Percentiles rank a stretch among this genome's conserved stretches.
These are phyloP conservation scores for Apamea crenata DNA, from an alignment of 2,888 invertebrate species.

Conservation along the genomic window DNA sequence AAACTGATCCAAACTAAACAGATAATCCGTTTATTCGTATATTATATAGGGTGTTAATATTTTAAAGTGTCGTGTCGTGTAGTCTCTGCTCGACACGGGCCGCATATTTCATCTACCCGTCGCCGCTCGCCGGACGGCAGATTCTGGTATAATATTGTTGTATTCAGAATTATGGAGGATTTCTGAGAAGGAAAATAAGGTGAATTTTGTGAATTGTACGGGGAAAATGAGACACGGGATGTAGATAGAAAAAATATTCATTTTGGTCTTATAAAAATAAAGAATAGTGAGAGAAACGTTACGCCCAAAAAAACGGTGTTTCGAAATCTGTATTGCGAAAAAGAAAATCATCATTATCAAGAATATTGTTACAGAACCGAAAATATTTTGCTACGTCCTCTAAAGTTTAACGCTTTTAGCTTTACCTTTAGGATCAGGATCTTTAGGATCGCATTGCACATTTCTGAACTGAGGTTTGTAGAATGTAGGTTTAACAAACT, in stretches of 20 bases:
- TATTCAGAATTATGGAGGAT: constrained; percentile 15
- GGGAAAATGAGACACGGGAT: too few relatives aligned
- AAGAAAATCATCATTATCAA: neutral
- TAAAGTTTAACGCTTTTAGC: neutral
- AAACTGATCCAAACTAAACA: constrained; percentile 54
- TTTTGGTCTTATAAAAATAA: neutral
- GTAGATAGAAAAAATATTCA: too few relatives aligned
- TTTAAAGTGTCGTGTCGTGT: constrained; percentile 88
- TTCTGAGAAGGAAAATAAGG: neutral
- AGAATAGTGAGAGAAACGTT: neutral
- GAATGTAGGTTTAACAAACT: too few relatives aligned
- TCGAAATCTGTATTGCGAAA: too few relatives aligned
- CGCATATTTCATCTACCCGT: constrained; percentile 87
- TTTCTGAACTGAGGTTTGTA: too few relatives aligned
- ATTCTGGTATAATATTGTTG: constrained; percentile 75
- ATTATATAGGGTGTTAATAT: constrained; percentile 81
- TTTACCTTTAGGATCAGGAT: too few relatives aligned
- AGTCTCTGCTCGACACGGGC: constrained; percentile 81
- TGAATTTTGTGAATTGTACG: neutral
- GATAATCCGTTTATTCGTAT: constrained; percentile 64
- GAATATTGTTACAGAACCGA: neutral
- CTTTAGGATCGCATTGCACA: too few relatives aligned
- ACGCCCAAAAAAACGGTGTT: neutral
- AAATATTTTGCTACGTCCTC: neutral
- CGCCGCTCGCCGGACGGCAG: constrained; percentile 74